Percentiles rank a stretch among this genome's conserved stretches.
phyloP scores from a whole-genome alignment of 2,888 invertebrate genomes.

The Hermaeophaga mercurialis region DNA sequence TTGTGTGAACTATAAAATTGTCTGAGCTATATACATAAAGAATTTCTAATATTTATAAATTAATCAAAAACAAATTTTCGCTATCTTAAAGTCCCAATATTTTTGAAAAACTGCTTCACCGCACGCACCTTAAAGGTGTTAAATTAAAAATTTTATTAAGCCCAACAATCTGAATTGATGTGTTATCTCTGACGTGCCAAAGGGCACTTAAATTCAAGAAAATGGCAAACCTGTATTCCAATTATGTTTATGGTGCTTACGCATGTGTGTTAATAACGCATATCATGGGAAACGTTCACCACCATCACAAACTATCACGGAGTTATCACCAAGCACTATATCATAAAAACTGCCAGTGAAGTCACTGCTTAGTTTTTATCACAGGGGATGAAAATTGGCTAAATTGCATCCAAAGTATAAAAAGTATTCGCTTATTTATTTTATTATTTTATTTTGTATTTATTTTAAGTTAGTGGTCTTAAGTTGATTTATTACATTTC shows the following conservation, averaged over 20 bases:
- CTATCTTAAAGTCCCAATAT: too few relatives aligned
- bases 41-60: too few relatives aligned
- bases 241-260: conserved; percentile 34
- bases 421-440: too few relatives aligned
- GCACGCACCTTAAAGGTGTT: background rate
- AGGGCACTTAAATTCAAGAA: conserved; percentile 16
- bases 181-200: conserved; percentile 10
- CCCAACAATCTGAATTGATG: background rate
- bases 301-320: conserved; percentile 39
- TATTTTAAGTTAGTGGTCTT: too few relatives aligned
- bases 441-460: too few relatives aligned
- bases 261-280: conserved; percentile 37
- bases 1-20: too few relatives aligned
- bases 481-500: too few relatives aligned
- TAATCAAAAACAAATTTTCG: too few relatives aligned
- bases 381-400: too few relatives aligned
- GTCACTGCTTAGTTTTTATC: background rate
- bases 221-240: conserved; percentile 17
- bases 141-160: background rate
- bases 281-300: conserved; percentile 37
- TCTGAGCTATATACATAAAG: too few relatives aligned
- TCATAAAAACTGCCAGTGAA: conserved; percentile 12
- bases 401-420: too few relatives aligned
- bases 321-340: conserved; percentile 33
- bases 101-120: too few relatives aligned